phyloP scores from a whole-genome alignment of 2,113 vertebrate species.

The Trogon surrucura region DNA sequence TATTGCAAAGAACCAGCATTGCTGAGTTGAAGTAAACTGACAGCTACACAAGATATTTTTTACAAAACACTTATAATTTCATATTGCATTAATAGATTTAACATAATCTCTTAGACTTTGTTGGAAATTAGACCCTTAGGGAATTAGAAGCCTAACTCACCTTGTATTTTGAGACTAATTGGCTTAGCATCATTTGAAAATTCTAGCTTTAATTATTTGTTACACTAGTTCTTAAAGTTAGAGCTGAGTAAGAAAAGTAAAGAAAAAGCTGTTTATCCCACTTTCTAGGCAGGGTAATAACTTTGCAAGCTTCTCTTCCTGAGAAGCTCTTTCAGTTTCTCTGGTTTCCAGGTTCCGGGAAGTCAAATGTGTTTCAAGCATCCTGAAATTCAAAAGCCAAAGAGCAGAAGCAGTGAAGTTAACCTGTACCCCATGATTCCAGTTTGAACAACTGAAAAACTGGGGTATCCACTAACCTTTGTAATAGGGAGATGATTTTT shows the following conservation, averaged over 20 bases:
- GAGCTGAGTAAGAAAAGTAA: not conserved
- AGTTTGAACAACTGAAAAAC: not conserved
- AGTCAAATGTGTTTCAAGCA: not conserved
- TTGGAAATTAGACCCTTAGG: slow-evolving; percentile 48
- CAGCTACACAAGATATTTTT: slow-evolving; percentile 37
- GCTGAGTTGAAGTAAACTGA: slow-evolving; percentile 8
- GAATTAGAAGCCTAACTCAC: slow-evolving; percentile 62
- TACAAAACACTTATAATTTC: slow-evolving; percentile 39
- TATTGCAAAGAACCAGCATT: not conserved
- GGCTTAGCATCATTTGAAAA: slow-evolving; percentile 47
- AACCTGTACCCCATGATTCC: not conserved
- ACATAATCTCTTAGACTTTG: slow-evolving; percentile 50
- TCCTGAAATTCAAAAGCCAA: not conserved
- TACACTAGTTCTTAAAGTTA: slow-evolving; percentile 21
- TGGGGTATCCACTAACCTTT: not conserved
- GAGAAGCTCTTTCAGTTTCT: not conserved
- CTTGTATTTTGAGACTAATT: slow-evolving; percentile 60
- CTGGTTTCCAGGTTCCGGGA: not conserved
- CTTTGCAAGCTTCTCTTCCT: not conserved
- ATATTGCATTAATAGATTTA: slow-evolving; percentile 55
- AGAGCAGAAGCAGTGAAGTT: not conserved
- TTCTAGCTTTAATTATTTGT: slow-evolving; percentile 43
- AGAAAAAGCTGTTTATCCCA: not conserved
- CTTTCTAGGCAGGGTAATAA: not conserved
- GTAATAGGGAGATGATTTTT: not conserved